These are phyloP conservation scores for Hypsopygia costalis DNA, from an alignment of 2,888 invertebrate species.

Conservation along the genomic window DNA sequence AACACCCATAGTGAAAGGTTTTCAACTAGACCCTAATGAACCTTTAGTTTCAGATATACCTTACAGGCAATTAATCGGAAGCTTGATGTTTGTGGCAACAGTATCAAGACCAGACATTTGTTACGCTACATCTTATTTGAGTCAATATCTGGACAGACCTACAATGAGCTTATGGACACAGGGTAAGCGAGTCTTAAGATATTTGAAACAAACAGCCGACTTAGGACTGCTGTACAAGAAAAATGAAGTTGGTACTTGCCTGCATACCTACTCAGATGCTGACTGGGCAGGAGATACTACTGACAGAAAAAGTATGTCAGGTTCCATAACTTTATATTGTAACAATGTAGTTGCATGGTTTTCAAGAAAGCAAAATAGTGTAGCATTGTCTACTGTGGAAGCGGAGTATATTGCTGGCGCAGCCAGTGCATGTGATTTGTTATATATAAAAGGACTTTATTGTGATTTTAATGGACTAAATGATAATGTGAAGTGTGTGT, in stretches of 20 bases:
- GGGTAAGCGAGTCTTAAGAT: not conserved
- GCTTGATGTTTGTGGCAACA: constrained; percentile 1
- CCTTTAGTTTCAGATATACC: constrained; percentile 4
- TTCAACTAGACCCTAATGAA: not conserved
- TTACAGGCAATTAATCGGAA: constrained; percentile 8
- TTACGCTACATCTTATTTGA: not conserved
- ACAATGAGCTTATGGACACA: not conserved
- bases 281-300: not conserved
- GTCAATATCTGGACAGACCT: not conserved
- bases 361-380: no score
- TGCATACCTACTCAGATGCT: not conserved
- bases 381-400: no score
- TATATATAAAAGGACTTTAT: no score
- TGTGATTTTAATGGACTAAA: no score
- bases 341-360: no score
- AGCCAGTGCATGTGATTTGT: no score
- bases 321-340: not conserved
- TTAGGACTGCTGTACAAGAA: not conserved
- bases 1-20: constrained; percentile 6
- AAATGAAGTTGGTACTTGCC: not conserved
- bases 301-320: not conserved
- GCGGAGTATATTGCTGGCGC: no score
- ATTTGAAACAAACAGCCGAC: not conserved
- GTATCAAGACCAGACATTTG: not conserved
- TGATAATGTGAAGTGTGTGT: no score